Evolutionary conservation across 2,888 invertebrate genomes (phyloP), one percentile per base, ranked within the genome.

Genomic region (Diaprepes abbreviatus): DNA sequence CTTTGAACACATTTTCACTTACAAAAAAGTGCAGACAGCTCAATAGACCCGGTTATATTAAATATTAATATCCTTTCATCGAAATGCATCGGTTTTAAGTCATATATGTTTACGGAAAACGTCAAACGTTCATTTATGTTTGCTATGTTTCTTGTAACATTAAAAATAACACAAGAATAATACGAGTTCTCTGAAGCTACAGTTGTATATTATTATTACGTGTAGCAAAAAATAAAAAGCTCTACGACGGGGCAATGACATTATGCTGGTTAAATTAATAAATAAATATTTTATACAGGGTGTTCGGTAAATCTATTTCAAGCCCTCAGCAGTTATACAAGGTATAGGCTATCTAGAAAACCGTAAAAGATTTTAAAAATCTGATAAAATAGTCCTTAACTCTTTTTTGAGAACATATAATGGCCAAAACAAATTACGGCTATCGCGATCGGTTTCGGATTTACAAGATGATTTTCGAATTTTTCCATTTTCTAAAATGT

Each of bases 31-130:
- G 48, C 48, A 48, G 28, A 48, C 48, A 24, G 12, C 45, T n/a
- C 24, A 28, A 28, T 28, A 7, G 24, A 28, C 48, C 28, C 12
- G 9, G n/a, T 48, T 48, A 19, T 28, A 48, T 48, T 24, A 12
- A 48, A 24, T 28, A 48, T 48, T 48, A 48, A 48, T 19, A 10
- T 10, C 5, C 48, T 48, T 48, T 48, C 48, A 28, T 14, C 48
- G 28, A 48, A 7, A 28, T 12, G 17, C 24, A 45, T 24, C 48
- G 17, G 45, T 7, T 60, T 60, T 48, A 33, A 60, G 17, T 45
- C 60, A 60, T 60, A 60, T 19, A 31, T 60, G 60, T 60, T 60
- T 45, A 60, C 60, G 60, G 60, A 60, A 48, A 12, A 16, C 33
- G 60, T 35, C 60, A 45, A 17, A 45, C 10, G 12, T 31, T 31